Percentiles rank a stretch among this genome's conserved stretches.
phyloP scores from a whole-genome alignment of 2,113 vertebrate species.

The Panthera uncia region DNA sequence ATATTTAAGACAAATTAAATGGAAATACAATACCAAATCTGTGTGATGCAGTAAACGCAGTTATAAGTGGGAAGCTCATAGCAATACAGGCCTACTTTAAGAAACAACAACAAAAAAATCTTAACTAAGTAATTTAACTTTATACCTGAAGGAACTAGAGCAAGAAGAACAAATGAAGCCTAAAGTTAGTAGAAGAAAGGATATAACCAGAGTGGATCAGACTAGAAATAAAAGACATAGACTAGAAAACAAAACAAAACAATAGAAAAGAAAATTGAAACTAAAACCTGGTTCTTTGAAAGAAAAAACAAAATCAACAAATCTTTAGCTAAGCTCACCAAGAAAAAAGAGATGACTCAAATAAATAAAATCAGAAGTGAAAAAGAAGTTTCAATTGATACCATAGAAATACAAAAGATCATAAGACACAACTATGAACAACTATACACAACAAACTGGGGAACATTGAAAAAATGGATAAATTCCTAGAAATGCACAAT shows the following conservation, averaged over 20 bases:
- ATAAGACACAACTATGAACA: background rate
- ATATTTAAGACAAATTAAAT: background rate
- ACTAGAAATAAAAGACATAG: background rate
- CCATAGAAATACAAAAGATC: background rate
- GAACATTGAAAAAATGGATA: background rate
- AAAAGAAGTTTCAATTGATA: background rate
- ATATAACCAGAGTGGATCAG: background rate
- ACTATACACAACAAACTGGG: background rate
- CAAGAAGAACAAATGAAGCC: background rate
- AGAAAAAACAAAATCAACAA: background rate
- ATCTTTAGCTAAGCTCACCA: background rate
- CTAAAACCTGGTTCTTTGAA: background rate
- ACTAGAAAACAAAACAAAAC: background rate
- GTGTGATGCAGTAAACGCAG: background rate
- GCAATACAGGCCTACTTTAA: background rate
- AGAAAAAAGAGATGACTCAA: background rate
- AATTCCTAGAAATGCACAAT: background rate
- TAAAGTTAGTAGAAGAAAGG: background rate
- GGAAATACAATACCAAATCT: background rate
- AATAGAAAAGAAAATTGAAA: background rate
- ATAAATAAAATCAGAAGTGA: background rate
- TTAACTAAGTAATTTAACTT: background rate
- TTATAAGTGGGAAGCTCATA: background rate
- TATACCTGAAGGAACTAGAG: background rate
- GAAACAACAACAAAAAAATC: background rate